Evolutionary conservation across 2,888 invertebrate genomes (phyloP), one percentile per base, ranked within the genome.

Genomic region (Tenthredo mesomela): DNA sequence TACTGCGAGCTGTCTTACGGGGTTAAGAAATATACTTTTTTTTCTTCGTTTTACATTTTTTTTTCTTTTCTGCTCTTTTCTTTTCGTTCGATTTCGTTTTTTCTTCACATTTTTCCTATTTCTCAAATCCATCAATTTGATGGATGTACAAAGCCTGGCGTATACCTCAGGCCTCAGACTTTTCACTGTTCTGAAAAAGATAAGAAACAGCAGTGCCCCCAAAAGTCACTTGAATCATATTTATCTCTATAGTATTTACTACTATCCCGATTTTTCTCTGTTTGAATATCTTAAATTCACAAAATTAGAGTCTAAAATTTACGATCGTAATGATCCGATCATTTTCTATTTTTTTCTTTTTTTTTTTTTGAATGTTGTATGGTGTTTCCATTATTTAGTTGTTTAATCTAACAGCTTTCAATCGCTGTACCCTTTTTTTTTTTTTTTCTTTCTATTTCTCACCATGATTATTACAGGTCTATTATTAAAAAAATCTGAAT

Each of bases 81-180:
- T 33, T n/a, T n/a, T 18, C 9, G 2, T 25, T 25, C 47, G 9
- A 47, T 10, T 12, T 47, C 6, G 4, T 50, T 25, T 25, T 25
- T 29, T 18, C 67, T 33, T 33, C 10, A 29, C 15, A 5, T 29
- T 15, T 50, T 77, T 80, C 15, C 21, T 7, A 12, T 37, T 29
- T 10, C 40, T 40, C 18, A 40, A 80, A 80, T 80, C 80, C 80
- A 61, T 80, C 80, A 80, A 25, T 61, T 61, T 40, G 80, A 58
- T 61, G 50, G 77, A 18, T 40, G 40, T 21, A 40, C 40, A 61
- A 40, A 18, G 21, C n/a, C 37, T 40, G 15, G 15, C 5, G 40
- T 5, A 21, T 10, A 47, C 47, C 43, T 73, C 33, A 21, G 21
- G 21, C 71, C 40, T 43, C 71, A 21, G 40, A 80, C 58, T 61